These are phyloP conservation scores for Sapajus apella DNA, from an alignment of 2,113 vertebrate species.

Conservation along the genomic window DNA sequence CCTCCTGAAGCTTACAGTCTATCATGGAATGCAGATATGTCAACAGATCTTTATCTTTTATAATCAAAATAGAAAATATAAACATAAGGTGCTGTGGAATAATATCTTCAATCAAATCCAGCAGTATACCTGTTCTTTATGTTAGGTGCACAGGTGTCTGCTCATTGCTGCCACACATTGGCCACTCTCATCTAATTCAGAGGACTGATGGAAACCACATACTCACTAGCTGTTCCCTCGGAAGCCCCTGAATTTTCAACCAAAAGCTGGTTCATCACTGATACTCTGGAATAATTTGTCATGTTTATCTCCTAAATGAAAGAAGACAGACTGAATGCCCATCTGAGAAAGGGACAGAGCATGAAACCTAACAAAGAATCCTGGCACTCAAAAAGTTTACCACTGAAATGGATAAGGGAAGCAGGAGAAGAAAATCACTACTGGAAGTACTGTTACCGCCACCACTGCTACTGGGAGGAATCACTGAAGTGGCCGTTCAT, in stretches of 20 bases:
- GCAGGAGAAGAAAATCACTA: neutral
- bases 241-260: neutral
- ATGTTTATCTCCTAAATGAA: neutral
- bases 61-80: neutral
- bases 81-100: neutral
- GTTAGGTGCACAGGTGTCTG: neutral
- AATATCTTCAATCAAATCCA: neutral
- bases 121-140: neutral
- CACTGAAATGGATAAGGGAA: neutral
- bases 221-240: neutral
- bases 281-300: neutral
- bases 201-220: neutral
- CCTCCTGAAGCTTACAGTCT: neutral
- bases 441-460: neutral
- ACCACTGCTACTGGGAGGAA: neutral
- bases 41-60: neutral
- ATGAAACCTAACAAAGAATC: neutral
- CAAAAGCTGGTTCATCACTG: neutral
- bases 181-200: neutral
- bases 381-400: neutral
- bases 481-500: neutral
- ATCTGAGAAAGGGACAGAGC: neutral
- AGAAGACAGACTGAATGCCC: neutral
- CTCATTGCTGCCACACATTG: conserved; percentile 12
- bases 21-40: neutral